Conservation (phyloP, 35 echinoderm and acorn worm genomes). For the Eucidaris tribuloides region DNA sequence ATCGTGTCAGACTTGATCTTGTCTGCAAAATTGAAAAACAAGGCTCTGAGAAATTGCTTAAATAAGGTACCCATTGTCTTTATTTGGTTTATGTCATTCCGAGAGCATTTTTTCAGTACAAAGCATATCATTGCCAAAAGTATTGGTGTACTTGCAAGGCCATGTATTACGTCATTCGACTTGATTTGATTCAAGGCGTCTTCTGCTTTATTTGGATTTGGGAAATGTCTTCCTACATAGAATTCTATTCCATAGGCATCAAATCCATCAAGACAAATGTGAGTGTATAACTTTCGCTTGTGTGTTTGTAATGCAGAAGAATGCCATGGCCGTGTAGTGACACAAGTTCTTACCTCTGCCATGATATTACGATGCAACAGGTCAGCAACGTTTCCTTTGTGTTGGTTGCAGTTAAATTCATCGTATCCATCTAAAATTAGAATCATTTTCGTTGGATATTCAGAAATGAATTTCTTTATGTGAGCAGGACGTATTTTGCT, state of each 20-base stretch:
- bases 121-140: conserved; percentile 2
- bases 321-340: conserved; percentile 16
- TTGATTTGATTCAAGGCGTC: not conserved
- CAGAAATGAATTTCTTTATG: not conserved
- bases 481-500: not conserved
- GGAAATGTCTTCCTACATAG: not conserved
- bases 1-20: not conserved
- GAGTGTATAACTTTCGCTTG: not conserved
- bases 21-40: not conserved
- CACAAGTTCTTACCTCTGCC: not conserved
- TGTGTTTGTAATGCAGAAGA: not conserved
- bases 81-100: not conserved
- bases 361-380: not conserved
- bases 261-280: conserved; percentile 10
- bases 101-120: conserved; percentile 2
- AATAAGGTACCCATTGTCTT: not conserved
- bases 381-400: not conserved
- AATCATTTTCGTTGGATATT: not conserved
- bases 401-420: not conserved
- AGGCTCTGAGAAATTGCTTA: not conserved
- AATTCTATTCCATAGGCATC: not conserved
- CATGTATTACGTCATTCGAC: not conserved
- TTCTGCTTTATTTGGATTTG: not conserved
- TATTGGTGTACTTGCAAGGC: not conserved
- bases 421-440: conserved; percentile 6